These are phyloP conservation scores for Sussaba pulchella DNA, from an alignment of 2,888 invertebrate species.

Conservation along the genomic window DNA sequence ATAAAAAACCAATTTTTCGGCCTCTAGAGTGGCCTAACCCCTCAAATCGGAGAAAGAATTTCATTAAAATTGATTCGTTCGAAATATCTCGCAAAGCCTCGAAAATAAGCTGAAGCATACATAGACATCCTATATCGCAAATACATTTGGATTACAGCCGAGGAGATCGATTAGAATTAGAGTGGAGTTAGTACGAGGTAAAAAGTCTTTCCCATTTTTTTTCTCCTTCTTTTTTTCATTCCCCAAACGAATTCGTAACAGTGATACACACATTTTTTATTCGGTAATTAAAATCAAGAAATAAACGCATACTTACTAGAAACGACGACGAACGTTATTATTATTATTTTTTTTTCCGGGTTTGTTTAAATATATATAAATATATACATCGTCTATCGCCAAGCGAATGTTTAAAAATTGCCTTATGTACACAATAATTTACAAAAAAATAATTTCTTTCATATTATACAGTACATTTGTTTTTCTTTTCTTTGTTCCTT, in stretches of 20 bases:
- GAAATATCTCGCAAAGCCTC: constrained; percentile 11
- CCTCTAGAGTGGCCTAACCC: too few species aligned
- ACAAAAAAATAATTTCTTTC: constrained; percentile 62
- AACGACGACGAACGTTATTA: constrained; percentile 36
- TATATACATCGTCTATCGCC: constrained; percentile 13
- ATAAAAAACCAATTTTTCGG: too few species aligned
- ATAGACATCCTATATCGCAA: constrained; percentile 12
- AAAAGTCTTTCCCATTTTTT: constrained; percentile 25
- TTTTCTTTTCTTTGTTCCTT: constrained; percentile 9
- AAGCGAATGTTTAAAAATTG: constrained; percentile 34
- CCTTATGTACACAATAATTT: constrained; percentile 63
- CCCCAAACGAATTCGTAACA: constrained; percentile 58
- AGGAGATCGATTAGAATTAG: constrained; percentile 27
- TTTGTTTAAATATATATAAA: too few species aligned
- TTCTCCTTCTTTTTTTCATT: background rate
- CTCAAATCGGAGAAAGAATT: too few species aligned
- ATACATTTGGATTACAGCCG: constrained; percentile 14
- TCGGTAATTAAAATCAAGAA: constrained; percentile 15
- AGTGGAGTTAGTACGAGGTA: constrained; percentile 48
- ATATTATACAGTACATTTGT: constrained; percentile 33
- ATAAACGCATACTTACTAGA: constrained; percentile 40
- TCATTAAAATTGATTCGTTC: too few species aligned
- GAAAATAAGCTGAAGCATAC: constrained; percentile 34
- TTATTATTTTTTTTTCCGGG: too few species aligned
- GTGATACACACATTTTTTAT: constrained; percentile 65